Percentiles rank a stretch among this genome's conserved stretches.
Evolutionary conservation across 2,888 invertebrate genomes (phyloP).

Genomic region (Yponomeuta evonymella): DNA sequence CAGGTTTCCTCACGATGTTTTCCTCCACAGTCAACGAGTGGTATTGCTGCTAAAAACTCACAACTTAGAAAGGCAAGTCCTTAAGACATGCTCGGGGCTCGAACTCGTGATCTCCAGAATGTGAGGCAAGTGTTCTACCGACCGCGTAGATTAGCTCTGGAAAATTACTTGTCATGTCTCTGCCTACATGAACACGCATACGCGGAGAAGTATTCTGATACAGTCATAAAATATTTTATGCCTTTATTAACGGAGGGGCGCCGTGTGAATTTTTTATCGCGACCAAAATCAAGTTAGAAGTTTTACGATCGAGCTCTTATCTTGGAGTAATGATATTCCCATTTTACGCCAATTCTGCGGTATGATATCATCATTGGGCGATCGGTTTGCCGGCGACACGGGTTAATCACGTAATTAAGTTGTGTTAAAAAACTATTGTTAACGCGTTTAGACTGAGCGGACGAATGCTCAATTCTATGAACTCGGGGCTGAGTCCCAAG

Average conservation of each 20-base stretch:
- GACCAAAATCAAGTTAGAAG: slow-evolving; percentile 10
- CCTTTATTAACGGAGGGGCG: slow-evolving; percentile 15
- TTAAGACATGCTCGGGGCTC: no score
- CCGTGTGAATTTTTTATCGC: slow-evolving; percentile 15
- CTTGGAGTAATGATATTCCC: slow-evolving; percentile 14
- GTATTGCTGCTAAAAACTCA: no score
- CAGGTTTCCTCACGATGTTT: no score
- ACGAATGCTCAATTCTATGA: no score
- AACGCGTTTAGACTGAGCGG: no score
- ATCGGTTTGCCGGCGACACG: not conserved
- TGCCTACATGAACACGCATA: not conserved
- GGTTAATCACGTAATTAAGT: not conserved
- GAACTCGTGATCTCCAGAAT: no score
- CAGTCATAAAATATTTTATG: slow-evolving; percentile 19
- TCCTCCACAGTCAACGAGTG: no score
- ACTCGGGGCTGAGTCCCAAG: no score
- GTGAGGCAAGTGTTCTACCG: no score
- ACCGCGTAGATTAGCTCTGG: not conserved
- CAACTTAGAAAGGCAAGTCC: no score
- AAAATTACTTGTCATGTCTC: not conserved
- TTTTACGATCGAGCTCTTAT: slow-evolving; percentile 13
- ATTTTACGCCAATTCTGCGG: slow-evolving; percentile 13
- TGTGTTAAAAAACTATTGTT: not conserved
- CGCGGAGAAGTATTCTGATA: slow-evolving; percentile 1
- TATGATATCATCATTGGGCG: slow-evolving; percentile 6